Percentiles rank a stretch among this genome's conserved stretches.
phyloP scores from a whole-genome alignment of 2,113 vertebrate genomes.

The Prunella fulvescens region DNA sequence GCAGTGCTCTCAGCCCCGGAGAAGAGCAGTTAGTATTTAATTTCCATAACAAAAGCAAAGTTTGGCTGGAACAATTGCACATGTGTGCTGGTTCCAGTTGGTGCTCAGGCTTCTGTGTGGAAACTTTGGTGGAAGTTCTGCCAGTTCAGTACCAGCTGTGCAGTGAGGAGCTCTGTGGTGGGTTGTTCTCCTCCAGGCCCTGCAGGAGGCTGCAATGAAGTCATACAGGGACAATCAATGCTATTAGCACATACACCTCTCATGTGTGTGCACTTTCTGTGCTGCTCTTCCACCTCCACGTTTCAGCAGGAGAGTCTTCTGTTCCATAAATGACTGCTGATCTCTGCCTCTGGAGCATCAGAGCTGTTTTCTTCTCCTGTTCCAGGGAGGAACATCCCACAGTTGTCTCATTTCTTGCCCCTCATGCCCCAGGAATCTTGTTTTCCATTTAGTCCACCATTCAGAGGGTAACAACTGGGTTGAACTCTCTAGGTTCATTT shows the following conservation, averaged over 20 bases:
- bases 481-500: background rate
- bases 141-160: background rate
- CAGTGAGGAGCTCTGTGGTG: background rate
- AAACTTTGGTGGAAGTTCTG: background rate
- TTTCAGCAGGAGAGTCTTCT: background rate
- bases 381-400: background rate
- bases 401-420: background rate
- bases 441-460: background rate
- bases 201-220: background rate
- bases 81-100: background rate
- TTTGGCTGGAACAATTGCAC: background rate
- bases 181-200: background rate
- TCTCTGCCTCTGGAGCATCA: background rate
- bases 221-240: background rate
- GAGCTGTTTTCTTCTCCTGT: background rate
- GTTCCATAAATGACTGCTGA: background rate
- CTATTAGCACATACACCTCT: background rate
- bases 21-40: background rate
- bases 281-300: background rate
- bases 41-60: background rate
- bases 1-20: background rate
- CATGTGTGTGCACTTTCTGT: background rate
- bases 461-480: background rate
- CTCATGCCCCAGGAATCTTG: background rate
- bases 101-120: background rate